phyloP scores from a whole-genome alignment of 2,797 vertebrate genomes.

The Sarcophilus harrisii region DNA sequence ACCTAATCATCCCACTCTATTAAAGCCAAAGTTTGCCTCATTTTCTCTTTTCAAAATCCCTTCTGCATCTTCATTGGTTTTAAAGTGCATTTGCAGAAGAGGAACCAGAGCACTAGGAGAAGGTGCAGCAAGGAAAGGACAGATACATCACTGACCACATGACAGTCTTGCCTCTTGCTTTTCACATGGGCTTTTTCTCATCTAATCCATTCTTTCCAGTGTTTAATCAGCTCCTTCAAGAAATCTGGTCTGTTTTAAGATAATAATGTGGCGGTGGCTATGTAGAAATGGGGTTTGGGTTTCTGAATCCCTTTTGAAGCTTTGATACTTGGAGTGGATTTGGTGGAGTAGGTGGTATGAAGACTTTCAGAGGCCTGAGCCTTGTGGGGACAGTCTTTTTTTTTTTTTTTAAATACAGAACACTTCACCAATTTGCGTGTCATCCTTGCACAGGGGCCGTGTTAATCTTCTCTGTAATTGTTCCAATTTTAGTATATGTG shows the following conservation, averaged over 20 bases:
- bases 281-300: not conserved
- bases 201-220: not conserved
- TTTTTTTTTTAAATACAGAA: too few species aligned
- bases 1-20: not conserved
- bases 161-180: not conserved
- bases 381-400: not conserved
- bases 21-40: slow-evolving; percentile 52
- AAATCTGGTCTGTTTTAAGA: not conserved
- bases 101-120: not conserved
- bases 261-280: not conserved
- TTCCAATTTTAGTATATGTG: too few species aligned
- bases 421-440: too few species aligned
- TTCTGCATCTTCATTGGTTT: slow-evolving; percentile 42
- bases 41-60: slow-evolving; percentile 63
- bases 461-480: too few species aligned
- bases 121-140: not conserved
- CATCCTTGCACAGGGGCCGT: too few species aligned
- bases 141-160: not conserved
- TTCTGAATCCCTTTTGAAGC: not conserved
- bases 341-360: not conserved
- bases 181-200: not conserved
- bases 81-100: slow-evolving; percentile 59
- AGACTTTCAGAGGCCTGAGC: not conserved
- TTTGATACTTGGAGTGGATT: not conserved
- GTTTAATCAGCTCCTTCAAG: not conserved